Evolutionary conservation across 2,797 vertebrate species (phyloP), one percentile per base, ranked within the genome.

Genomic region (Falco cherrug): DNA sequence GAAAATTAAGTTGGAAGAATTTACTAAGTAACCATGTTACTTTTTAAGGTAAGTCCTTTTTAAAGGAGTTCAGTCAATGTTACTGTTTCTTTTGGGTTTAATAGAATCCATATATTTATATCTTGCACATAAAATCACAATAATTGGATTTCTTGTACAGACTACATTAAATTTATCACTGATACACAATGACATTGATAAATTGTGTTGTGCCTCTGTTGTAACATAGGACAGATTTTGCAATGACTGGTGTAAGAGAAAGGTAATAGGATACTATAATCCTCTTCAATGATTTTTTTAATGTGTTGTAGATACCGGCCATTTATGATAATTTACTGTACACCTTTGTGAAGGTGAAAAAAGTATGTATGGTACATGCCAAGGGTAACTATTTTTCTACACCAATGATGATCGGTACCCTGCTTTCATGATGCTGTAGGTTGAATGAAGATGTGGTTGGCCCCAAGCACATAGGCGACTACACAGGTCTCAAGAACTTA

Each of bases 1-100:
- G 64, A 74, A 94, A 88, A 95, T 79, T 48, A 89, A 91, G 77
- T 91, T 78, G 51, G 78, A 90, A 84, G 79, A 91, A 84, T 93
- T 93, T 94, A 79, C 64, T 73, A n/a, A 45, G 50, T 67, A 88
- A 50, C 37, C n/a, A 19, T 33, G 51, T 73, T 89, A 64, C 64
- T 70, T 95, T 73, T 60, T 84, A 87, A 85, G 63, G 61, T 47
- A 86, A 93, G 68, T 63, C 56, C 41, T 91, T 93, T 90, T 77
- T 41, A 90, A 88, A 91, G 43, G 31, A 74, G 50, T 85, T 87
- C 71, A 77, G 48, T n/a, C 21, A 33, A 22, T 50, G 65, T 24
- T 54, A 31, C 33, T 73, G 41, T 37, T 92, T 86, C 47, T 78
- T 81, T 83, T 33, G 24, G 33, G 50, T 96, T 95, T 95, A 84